Conservation (phyloP, 2,888 invertebrate species). For the Philereme vetulata region DNA sequence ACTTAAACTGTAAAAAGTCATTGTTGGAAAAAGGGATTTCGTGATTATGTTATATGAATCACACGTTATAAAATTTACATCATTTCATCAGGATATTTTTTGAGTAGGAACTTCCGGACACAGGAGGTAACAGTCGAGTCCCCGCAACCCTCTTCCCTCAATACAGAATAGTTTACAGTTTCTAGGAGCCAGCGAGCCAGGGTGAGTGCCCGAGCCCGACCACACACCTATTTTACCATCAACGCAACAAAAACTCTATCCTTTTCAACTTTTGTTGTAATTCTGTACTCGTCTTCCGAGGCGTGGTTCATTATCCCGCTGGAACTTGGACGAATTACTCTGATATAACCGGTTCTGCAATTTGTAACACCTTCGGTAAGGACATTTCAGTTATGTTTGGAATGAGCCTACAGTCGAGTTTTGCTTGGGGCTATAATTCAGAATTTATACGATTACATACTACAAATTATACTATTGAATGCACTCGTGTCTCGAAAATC, state of each 20-base stretch:
- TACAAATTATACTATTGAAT: background rate
- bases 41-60: background rate
- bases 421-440: conserved; percentile 9
- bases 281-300: conserved; percentile 36
- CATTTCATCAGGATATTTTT: conserved; percentile 17
- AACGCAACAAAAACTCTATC: conserved; percentile 51
- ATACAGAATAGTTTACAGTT: conserved; percentile 16
- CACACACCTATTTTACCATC: conserved; percentile 48
- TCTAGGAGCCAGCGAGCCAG: conserved; percentile 33
- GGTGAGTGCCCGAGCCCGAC: conserved; percentile 63
- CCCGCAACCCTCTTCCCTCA: conserved; percentile 35
- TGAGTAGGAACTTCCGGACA: conserved; percentile 45
- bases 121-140: conserved; percentile 36
- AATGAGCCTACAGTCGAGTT: conserved; percentile 32
- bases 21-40: background rate
- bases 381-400: conserved; percentile 30
- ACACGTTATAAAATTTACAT: conserved; percentile 5
- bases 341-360: conserved; percentile 36
- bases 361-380: conserved; percentile 36
- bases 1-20: background rate
- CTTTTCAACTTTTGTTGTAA: conserved; percentile 51
- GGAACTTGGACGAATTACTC: conserved; percentile 35
- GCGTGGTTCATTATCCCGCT: conserved; percentile 26
- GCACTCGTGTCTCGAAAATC: background rate
- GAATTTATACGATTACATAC: conserved; percentile 1